Evolutionary conservation across 2,113 vertebrate genomes (phyloP), one percentile per base, ranked within the genome.

Genomic region (Nerophis lumbriciformis): DNA sequence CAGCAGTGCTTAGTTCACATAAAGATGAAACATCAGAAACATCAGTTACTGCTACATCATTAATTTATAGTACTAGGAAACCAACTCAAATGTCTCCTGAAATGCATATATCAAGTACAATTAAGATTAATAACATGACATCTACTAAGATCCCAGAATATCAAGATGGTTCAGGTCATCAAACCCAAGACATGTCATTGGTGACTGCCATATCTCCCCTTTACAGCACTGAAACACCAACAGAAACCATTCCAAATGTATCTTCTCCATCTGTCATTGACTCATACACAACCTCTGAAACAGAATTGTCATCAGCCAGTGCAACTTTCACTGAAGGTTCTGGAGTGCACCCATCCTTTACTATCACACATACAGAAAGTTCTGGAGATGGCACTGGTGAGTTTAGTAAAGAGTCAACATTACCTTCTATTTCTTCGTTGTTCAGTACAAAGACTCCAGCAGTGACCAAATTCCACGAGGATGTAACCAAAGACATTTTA

Each of bases 171-270:
- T 57, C 37, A 4, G 48, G 38, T 51, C 38, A 51, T 13, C 16
- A 58, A 52, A 45, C n/a, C 11, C 15, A 6, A 21, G n/a, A 21
- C 1, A 62, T 52, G n/a, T 59, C 13, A 19, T 21, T 36, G 35
- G 14, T 49, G 9, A 50, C 8, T 48, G 15, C 45, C 1, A 19
- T n/a, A 3, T 56, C 66, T 7, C 49, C 47, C 19, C 35, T 49
- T 2, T 48, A n/a, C 16, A 72, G 39, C 15, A 65, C 52, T 65
- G 45, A 61, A 12, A 53, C 48, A 52, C 42, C 52, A 53, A 58
- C 59, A 13, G 6, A 37, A 47, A 6, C 59, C 39, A 37, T 50
- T 21, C 51, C 36, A 61, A 45, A 45, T 51, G 3, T 36, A 53
- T 36, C 21, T 13, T 51, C 42, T 54, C 10, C 57, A 35, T 53